Percentiles rank a stretch among this genome's conserved stretches.
These are phyloP conservation scores for Lepidurus apus DNA, from an alignment of 1,140 invertebrate species.

Conservation along the genomic window DNA sequence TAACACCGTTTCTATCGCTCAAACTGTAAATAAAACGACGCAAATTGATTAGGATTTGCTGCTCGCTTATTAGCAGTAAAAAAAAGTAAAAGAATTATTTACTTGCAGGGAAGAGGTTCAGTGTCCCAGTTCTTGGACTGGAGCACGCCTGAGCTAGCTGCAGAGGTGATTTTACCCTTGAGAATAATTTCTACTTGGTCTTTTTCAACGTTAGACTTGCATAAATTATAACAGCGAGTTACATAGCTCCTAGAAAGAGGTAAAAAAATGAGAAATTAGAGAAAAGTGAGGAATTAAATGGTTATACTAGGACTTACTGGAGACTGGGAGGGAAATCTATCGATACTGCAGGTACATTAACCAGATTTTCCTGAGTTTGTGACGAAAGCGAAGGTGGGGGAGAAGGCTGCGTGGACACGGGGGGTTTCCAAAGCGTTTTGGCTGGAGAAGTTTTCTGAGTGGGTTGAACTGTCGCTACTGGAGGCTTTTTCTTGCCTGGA, in stretches of 20 bases:
- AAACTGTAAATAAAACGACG: not conserved
- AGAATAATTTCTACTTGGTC: constrained; percentile 89
- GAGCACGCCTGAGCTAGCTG: constrained; percentile 75
- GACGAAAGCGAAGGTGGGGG: not conserved
- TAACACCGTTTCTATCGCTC: too few relatives aligned
- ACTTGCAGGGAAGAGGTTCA: constrained; percentile 67
- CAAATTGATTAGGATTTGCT: too few relatives aligned
- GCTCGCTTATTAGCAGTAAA: too few relatives aligned
- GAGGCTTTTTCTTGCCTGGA: constrained; percentile 26
- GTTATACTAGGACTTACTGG: not conserved
- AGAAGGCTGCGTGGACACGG: constrained; percentile 24
- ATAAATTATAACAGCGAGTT: constrained; percentile 82
- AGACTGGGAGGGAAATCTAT: constrained; percentile 4
- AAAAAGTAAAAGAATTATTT: constrained; percentile 43
- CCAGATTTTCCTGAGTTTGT: not conserved
- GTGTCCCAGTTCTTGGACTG: constrained; percentile 86
- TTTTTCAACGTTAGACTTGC: constrained; percentile 76
- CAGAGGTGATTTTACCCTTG: constrained; percentile 84
- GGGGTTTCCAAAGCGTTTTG: constrained; percentile 31
- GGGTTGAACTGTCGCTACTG: not conserved
- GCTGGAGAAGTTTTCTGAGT: not conserved
- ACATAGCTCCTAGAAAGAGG: constrained; percentile 64
- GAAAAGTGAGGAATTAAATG: not conserved
- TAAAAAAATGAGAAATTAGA: constrained; percentile 23
- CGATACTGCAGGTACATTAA: not conserved